A percentile compares a stretch with the other conserved stretches of the same genome.
These are phyloP conservation scores for Deroptyus accipitrinus DNA, from an alignment of 2,113 vertebrate species.

Conservation along the genomic window DNA sequence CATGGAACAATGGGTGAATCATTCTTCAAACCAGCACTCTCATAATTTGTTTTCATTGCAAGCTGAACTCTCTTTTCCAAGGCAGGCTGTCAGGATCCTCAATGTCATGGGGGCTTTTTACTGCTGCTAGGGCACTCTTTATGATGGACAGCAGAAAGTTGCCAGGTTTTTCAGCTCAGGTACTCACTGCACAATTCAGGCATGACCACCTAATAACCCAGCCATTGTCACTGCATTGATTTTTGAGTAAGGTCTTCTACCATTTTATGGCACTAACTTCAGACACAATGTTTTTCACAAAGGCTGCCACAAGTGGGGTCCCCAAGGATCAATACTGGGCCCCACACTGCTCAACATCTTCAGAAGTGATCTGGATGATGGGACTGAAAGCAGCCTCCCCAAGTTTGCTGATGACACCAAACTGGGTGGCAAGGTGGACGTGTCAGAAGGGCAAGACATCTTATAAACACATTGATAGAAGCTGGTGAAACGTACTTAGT, in stretches of 20 bases:
- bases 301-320: rapidly evolving
- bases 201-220: not conserved
- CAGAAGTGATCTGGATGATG: not conserved
- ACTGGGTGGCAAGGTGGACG: not conserved
- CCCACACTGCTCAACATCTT: not conserved
- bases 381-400: not conserved
- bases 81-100: not conserved
- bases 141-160: not conserved
- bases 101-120: not conserved
- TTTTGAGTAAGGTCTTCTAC: not conserved
- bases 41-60: not conserved
- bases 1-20: not conserved
- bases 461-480: not conserved
- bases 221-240: not conserved
- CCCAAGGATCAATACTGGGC: not conserved
- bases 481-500: not conserved
- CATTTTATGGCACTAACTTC: not conserved
- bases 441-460: not conserved
- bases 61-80: not conserved
- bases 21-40: not conserved
- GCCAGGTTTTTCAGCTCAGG: not conserved
- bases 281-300: not conserved
- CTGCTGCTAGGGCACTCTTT: not conserved
- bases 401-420: not conserved
- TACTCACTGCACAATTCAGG: not conserved